A percentile compares a stretch with the other conserved stretches of the same genome.
Conservation (phyloP, 2,797 vertebrate genomes). For the Pseudochirops cupreus region DNA sequence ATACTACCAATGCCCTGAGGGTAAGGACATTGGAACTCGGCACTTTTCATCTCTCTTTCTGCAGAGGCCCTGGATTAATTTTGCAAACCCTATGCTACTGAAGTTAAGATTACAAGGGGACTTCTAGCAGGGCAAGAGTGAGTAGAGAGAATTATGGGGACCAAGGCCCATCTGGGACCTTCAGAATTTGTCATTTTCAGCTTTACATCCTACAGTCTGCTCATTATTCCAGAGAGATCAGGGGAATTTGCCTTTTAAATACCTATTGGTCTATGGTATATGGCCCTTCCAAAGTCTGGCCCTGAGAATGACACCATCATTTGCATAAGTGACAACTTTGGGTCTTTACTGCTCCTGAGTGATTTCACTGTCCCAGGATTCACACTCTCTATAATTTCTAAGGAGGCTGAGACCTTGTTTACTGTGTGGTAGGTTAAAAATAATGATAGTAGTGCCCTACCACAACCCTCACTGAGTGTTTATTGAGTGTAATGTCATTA, state of each 20-base stretch:
- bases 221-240: conserved; percentile 37
- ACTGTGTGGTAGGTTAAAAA: conserved; percentile 76
- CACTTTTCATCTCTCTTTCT: not conserved
- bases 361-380: conserved; percentile 75
- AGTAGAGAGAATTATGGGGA: not conserved
- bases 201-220: conserved; percentile 11
- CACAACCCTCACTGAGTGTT: conserved; percentile 65
- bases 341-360: conserved; percentile 76
- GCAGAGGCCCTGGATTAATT: not conserved
- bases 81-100: not conserved
- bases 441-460: conserved; percentile 71
- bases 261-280: not conserved
- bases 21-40: not conserved
- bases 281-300: conserved; percentile 20
- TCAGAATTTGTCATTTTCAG: conserved; percentile 34
- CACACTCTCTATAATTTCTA: conserved; percentile 77
- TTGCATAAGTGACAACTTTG: conserved; percentile 18
- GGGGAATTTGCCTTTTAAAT: conserved; percentile 68
- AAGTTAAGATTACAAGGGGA: not conserved
- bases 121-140: not conserved
- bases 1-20: conserved; percentile 6
- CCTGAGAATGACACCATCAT: conserved; percentile 18
- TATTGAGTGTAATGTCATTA: conserved; percentile 78
- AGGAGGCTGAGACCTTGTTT: conserved; percentile 75
- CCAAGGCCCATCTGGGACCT: not conserved